Percentiles rank a stretch among this genome's conserved stretches.
Conservation (phyloP, 1,140 invertebrate species). For the Dendrolimus kikuchii region DNA sequence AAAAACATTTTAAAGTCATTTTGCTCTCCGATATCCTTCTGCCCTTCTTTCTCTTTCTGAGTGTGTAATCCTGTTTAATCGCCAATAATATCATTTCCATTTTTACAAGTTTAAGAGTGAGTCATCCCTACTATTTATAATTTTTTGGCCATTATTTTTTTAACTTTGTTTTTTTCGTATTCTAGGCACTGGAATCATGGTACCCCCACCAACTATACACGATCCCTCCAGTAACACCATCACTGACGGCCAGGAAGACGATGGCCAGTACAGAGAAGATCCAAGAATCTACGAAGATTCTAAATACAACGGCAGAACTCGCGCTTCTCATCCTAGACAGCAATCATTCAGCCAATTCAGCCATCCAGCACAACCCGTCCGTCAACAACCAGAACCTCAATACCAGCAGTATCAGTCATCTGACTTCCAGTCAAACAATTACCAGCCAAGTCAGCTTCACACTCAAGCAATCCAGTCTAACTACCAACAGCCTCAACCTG, state of each 20-base stretch:
- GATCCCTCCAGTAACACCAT: slow-evolving; percentile 63
- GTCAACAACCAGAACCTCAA: slow-evolving; percentile 21
- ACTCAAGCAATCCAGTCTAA: slow-evolving; percentile 3
- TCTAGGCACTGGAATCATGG: slow-evolving; percentile 83
- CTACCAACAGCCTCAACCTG: slow-evolving; percentile 19
- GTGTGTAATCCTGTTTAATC: too few relatives aligned
- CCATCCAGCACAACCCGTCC: slow-evolving; percentile 38
- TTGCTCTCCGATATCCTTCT: too few relatives aligned
- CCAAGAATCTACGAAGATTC: slow-evolving; percentile 84
- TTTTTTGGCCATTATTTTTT: neutral
- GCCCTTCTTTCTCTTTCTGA: too few relatives aligned
- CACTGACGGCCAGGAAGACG: slow-evolving; percentile 80
- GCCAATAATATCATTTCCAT: too few relatives aligned
- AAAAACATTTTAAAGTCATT: too few relatives aligned
- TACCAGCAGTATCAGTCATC: slow-evolving; percentile 18
- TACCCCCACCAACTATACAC: slow-evolving; percentile 80
- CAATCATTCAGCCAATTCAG: slow-evolving; percentile 45
- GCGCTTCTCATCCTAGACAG: slow-evolving; percentile 46
- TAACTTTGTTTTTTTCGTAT: slow-evolving; percentile 9
- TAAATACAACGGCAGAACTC: slow-evolving; percentile 73
- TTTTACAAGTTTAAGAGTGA: too few relatives aligned
- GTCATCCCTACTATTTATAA: neutral
- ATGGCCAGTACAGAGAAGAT: slow-evolving; percentile 87
- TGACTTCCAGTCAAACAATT: slow-evolving; percentile 4
- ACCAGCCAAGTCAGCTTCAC: slow-evolving; percentile 5